phyloP scores from a whole-genome alignment of 2,797 vertebrate species.

The Hypotaenidia okinawae region DNA sequence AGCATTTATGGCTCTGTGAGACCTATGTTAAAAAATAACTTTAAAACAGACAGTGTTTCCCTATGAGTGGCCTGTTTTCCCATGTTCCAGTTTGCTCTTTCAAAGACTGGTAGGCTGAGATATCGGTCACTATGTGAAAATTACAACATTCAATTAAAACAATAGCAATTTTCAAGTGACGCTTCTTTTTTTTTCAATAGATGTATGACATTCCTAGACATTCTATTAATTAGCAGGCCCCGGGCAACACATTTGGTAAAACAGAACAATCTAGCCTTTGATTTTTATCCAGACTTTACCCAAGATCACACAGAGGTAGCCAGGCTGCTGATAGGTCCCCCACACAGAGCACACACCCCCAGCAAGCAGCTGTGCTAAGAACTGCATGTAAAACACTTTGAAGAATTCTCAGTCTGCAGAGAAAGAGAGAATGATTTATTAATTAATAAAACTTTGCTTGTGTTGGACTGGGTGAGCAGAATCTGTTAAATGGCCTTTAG shows the following conservation, averaged over 20 bases:
- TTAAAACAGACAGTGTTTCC: conserved; percentile 25
- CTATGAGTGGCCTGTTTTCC: conserved; percentile 29
- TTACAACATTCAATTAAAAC: conserved; percentile 66
- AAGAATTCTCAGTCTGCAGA: conserved; percentile 42
- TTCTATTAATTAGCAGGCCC: conserved; percentile 63
- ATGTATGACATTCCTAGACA: conserved; percentile 70
- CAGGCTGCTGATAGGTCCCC: conserved; percentile 66
- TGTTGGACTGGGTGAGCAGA: neutral
- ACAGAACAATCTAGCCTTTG: conserved; percentile 69
- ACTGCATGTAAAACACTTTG: conserved; percentile 17
- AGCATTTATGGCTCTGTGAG: conserved; percentile 54
- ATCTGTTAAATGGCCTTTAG: neutral
- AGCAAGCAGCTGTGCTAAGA: conserved; percentile 62
- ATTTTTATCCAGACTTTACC: conserved; percentile 67
- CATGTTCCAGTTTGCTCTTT: conserved; percentile 57
- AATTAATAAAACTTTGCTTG: conserved; percentile 27
- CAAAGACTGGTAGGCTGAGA: conserved; percentile 43
- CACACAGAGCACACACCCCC: conserved; percentile 52
- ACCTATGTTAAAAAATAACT: conserved; percentile 49
- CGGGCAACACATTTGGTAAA: conserved; percentile 67
- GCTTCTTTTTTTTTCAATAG: conserved; percentile 35
- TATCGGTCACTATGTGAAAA: conserved; percentile 58
- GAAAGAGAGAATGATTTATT: conserved; percentile 17
- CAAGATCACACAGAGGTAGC: conserved; percentile 68
- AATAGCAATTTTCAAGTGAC: conserved; percentile 65